A percentile compares a stretch with the other conserved stretches of the same genome.
phyloP scores from a whole-genome alignment of 2,888 invertebrate genomes.

The Lasioglossum pauxillum region DNA sequence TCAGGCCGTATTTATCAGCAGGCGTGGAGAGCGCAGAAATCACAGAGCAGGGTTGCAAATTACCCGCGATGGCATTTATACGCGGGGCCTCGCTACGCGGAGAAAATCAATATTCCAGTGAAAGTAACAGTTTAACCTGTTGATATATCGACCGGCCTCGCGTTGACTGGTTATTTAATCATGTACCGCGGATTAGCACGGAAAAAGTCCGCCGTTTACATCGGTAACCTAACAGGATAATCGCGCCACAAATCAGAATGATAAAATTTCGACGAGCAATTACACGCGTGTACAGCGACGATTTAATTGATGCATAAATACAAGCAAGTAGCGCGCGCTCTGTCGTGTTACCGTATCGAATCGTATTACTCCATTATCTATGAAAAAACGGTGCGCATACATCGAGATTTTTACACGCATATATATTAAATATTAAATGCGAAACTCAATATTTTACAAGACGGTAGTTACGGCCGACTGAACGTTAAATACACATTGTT shows the following conservation, averaged over 20 bases:
- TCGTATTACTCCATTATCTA: not conserved
- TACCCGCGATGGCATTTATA: constrained; percentile 47
- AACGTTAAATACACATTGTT: not conserved
- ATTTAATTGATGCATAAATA: constrained; percentile 45
- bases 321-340: not conserved
- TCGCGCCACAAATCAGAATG: constrained; percentile 49
- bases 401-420: not conserved
- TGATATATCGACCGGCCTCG: constrained; percentile 46
- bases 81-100: constrained; percentile 15
- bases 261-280: constrained; percentile 51
- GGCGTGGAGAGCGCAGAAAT: constrained; percentile 23
- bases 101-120: constrained; percentile 57
- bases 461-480: not conserved
- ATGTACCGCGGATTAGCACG: constrained; percentile 17
- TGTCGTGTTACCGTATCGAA: constrained; percentile 16
- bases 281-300: constrained; percentile 42
- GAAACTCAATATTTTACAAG: not conserved
- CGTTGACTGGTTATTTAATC: constrained; percentile 39
- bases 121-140: constrained; percentile 44
- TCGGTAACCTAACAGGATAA: constrained; percentile 56
- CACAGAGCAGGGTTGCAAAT: constrained; percentile 52
- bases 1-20: not conserved
- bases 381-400: not conserved
- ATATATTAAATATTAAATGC: constrained; percentile 5
- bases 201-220: constrained; percentile 38